A percentile compares a stretch with the other conserved stretches of the same genome.
Conservation (phyloP, 1,140 invertebrate genomes). For the Hormaphis cornu region DNA sequence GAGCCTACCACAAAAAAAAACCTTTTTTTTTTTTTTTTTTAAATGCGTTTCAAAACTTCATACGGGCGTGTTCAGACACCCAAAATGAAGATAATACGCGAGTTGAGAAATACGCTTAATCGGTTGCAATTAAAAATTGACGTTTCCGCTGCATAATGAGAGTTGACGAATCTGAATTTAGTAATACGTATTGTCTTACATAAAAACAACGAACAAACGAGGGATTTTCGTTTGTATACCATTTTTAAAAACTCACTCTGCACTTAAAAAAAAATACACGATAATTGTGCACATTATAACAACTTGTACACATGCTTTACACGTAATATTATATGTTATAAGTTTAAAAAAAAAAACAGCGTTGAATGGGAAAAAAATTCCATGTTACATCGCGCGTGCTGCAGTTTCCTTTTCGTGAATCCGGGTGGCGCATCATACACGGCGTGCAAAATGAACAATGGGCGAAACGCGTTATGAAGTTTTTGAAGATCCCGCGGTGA, state of each 20-base stretch:
- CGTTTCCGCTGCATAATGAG: neutral
- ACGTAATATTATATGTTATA: neutral
- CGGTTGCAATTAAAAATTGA: neutral
- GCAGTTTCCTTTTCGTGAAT: conserved; percentile 7
- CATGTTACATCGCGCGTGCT: conserved; percentile 4
- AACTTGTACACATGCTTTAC: neutral
- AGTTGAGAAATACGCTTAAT: too few species aligned
- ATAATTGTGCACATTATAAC: too few species aligned
- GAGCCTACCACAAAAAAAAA: too few species aligned
- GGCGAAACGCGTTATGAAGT: neutral
- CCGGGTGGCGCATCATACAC: neutral
- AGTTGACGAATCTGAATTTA: neutral
- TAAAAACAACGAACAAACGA: neutral
- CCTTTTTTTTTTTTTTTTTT: too few species aligned
- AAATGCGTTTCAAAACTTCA: too few species aligned
- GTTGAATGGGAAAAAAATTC: neutral
- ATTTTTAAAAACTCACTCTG: too few species aligned
- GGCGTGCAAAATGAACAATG: neutral
- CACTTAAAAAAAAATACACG: too few species aligned
- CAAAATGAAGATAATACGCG: too few species aligned
- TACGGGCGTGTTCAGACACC: too few species aligned
- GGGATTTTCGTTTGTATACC: neutral
- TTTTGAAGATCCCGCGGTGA: conserved; percentile 5
- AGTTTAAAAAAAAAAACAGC: neutral
- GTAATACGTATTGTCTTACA: neutral